Evolutionary conservation across 2,113 vertebrate species (phyloP).

Genomic region (Gnathonemus echidnorhynchus): DNA sequence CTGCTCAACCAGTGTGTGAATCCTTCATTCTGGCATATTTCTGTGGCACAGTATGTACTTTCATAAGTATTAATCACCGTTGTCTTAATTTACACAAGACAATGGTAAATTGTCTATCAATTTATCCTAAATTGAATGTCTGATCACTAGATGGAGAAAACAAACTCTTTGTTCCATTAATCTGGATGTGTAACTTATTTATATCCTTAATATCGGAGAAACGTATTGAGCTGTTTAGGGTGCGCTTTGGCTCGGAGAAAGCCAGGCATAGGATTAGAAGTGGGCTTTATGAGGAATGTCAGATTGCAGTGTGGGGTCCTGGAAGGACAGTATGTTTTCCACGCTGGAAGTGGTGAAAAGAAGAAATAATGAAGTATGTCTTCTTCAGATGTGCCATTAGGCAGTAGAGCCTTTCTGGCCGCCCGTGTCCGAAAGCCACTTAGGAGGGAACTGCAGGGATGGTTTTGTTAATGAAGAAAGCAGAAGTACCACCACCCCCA

Average conservation of each 20-base stretch:
- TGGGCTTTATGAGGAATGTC: not conserved
- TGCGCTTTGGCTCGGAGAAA: not conserved
- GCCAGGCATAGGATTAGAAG: not conserved
- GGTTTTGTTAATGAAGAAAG: not conserved
- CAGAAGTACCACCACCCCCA: not conserved
- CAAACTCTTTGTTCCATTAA: not conserved
- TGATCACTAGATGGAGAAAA: not conserved
- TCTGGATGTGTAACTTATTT: not conserved
- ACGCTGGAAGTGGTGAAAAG: not conserved
- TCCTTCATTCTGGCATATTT: not conserved
- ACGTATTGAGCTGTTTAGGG: not conserved
- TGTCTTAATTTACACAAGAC: not conserved
- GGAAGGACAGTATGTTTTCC: not conserved
- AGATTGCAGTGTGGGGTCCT: not conserved
- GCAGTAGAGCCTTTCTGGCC: not conserved
- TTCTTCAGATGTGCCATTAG: not conserved
- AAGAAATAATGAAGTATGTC: not conserved
- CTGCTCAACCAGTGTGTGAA: not conserved
- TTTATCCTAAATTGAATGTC: not conserved
- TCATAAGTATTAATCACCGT: not conserved
- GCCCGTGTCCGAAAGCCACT: not conserved
- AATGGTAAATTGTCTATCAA: not conserved
- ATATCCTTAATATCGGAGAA: not conserved
- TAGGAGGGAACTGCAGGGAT: not conserved
- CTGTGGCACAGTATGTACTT: not conserved